Conservation (phyloP, 2,888 invertebrate genomes). For the Ectemnius cavifrons region DNA sequence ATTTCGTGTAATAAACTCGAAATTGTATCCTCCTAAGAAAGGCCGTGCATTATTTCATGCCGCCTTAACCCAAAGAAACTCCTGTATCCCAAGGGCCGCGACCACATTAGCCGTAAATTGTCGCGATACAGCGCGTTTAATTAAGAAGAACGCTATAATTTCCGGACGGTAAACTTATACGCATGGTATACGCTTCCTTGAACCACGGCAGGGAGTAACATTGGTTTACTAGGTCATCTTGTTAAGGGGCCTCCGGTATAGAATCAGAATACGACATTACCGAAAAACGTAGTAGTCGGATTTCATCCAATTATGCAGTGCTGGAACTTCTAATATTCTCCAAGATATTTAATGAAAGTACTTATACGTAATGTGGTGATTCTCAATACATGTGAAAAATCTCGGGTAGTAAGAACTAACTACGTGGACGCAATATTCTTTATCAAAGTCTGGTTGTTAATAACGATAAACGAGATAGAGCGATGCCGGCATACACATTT, state of each 20-base stretch:
- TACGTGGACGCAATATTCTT: too few relatives aligned
- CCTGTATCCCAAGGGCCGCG: not conserved
- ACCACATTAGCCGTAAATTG: constrained; percentile 6
- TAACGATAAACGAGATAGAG: constrained; percentile 55
- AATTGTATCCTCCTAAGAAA: constrained; percentile 1
- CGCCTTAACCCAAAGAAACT: constrained; percentile 7
- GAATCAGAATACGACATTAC: constrained; percentile 14
- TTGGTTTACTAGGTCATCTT: constrained; percentile 11
- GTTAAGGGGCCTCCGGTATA: not conserved
- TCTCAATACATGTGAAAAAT: too few relatives aligned
- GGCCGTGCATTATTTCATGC: constrained; percentile 17
- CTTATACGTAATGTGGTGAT: too few relatives aligned
- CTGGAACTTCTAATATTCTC: too few relatives aligned
- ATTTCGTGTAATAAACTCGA: not conserved
- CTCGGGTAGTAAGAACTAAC: too few relatives aligned
- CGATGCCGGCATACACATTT: constrained; percentile 53
- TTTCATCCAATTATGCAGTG: too few relatives aligned
- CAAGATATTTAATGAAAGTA: too few relatives aligned
- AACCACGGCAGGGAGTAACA: not conserved
- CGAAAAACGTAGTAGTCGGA: constrained; percentile 4
- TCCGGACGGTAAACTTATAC: constrained; percentile 5
- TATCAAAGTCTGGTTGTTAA: constrained; percentile 34
- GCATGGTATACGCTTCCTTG: not conserved
- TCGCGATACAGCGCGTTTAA: constrained; percentile 8
- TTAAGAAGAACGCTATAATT: constrained; percentile 11